Base-by-base conservation (phyloP, 2,113 vertebrate genomes). In the Thamnophis sirtalis region DNA sequence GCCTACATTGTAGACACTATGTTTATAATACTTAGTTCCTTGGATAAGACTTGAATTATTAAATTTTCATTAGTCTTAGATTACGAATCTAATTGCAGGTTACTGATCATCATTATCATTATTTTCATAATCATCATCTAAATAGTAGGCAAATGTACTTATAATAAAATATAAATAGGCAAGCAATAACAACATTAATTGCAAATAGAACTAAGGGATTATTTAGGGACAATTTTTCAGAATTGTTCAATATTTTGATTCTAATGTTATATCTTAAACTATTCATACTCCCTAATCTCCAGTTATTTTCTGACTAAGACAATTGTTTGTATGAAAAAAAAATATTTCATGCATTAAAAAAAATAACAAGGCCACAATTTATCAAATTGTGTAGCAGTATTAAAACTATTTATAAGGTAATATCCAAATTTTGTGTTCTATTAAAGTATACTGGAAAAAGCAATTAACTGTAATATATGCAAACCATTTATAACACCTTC, bases 181-280 rank as follows among this genome's bases (percentile, higher is more conserved):
- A 84, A 80, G 43, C 11, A 56, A 22, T 3, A 17, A 85, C 9
- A 50, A 0, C 10, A 0, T 5, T 0, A 9, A 9, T 4, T 50
- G 19, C 4, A 56, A 1, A 2, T 22, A 58, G 19, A 86, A 89
- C 2, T 1, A 85, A 21, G n/a, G 50, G 58, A 4, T 89, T 13
- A 0, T 2, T 15, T 1, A 73, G 24, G 68, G 0, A 0, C 28
- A 7, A 9, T 48, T 87, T 22, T 58, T 54, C 19, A 22, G 5
- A 54, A 80, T 24, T 24, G n/a, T n/a, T 33, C 53, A 33, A 19
- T n/a, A 38, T 91, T 60, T 91, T 91, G 22, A n/a, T 9, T 28
- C 6, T 86, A 49, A 51, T 63, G 5, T 19, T 49, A 9, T 48
- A 28, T 50, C 22, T 38, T 48, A 80, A 84, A 63, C 86, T 22